Conservation (phyloP, 2,888 invertebrate genomes). For the Drosophila anomelani region DNA sequence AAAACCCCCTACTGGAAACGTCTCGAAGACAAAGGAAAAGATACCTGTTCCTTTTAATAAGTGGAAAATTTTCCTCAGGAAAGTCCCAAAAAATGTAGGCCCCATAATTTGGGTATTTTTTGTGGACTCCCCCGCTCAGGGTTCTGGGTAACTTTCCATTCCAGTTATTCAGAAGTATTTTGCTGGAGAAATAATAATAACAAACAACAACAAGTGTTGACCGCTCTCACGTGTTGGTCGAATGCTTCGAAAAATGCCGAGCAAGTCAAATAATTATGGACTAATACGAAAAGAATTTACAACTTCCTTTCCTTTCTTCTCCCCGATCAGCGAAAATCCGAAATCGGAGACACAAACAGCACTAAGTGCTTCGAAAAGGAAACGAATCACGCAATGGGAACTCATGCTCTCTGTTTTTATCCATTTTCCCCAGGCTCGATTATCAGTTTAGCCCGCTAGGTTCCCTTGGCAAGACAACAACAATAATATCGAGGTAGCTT, state of each 20-base stretch:
- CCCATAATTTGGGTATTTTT: background rate
- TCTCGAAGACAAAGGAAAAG: slow-evolving; percentile 7
- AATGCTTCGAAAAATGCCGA: slow-evolving; percentile 32
- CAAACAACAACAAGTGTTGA: slow-evolving; percentile 12
- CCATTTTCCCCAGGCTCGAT: slow-evolving; percentile 33
- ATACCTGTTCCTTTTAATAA: slow-evolving; percentile 14
- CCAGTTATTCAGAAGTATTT: slow-evolving; percentile 9
- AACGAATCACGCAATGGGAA: slow-evolving; percentile 37
- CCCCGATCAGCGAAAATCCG: slow-evolving; percentile 11
- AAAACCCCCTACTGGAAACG: slow-evolving; percentile 24
- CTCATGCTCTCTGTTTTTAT: slow-evolving; percentile 5
- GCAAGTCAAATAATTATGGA: slow-evolving; percentile 40
- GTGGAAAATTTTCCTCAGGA: slow-evolving; percentile 27
- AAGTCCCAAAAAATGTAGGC: slow-evolving; percentile 6
- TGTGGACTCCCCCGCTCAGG: slow-evolving; percentile 11
- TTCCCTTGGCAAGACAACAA: slow-evolving; percentile 21
- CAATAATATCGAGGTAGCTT: slow-evolving; percentile 13
- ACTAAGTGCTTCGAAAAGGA: slow-evolving; percentile 28
- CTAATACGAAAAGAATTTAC: slow-evolving; percentile 52
- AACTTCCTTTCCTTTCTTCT: slow-evolving; percentile 45
- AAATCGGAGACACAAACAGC: slow-evolving; percentile 16
- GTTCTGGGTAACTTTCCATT: slow-evolving; percentile 40
- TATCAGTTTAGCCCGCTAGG: slow-evolving; percentile 35
- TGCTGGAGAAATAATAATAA: slow-evolving; percentile 7
- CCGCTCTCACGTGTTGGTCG: slow-evolving; percentile 36